phyloP scores from a whole-genome alignment of 2,797 vertebrate genomes.

The Manis crassicaudata region DNA sequence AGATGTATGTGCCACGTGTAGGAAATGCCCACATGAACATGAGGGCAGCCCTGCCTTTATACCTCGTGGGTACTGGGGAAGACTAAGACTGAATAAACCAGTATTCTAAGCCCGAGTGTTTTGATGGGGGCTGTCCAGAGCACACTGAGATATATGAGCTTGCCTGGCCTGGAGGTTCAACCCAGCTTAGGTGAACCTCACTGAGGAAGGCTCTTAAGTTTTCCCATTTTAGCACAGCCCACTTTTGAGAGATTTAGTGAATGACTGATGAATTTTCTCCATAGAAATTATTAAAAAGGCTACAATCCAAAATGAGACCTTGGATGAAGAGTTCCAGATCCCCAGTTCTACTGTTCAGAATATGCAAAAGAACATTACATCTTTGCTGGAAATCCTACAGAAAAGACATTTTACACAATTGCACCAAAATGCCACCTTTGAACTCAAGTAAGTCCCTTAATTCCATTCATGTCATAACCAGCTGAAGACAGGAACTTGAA shows the following conservation, averaged over 20 bases:
- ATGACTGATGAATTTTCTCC: slow-evolving; percentile 13
- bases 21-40: not conserved
- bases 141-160: accelerated
- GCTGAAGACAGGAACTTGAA: not conserved
- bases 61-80: not conserved
- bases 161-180: not conserved
- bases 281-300: slow-evolving; percentile 88
- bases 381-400: slow-evolving; percentile 86
- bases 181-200: not conserved
- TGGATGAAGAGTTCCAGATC: slow-evolving; percentile 79
- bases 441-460: slow-evolving; percentile 86
- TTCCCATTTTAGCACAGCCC: not conserved
- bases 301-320: slow-evolving; percentile 87
- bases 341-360: slow-evolving; percentile 82
- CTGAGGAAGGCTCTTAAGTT: not conserved
- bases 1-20: not conserved
- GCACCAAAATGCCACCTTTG: slow-evolving; percentile 75
- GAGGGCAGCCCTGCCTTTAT: accelerated
- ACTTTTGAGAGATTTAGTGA: not conserved
- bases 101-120: not conserved
- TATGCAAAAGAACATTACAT: slow-evolving; percentile 84
- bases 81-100: not conserved
- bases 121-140: not conserved
- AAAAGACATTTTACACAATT: slow-evolving; percentile 77
- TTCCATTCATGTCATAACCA: not conserved